A percentile compares a stretch with the other conserved stretches of the same genome.
Evolutionary conservation across 1,140 invertebrate species (phyloP).

Genomic region (Zaprionus camerounensis): DNA sequence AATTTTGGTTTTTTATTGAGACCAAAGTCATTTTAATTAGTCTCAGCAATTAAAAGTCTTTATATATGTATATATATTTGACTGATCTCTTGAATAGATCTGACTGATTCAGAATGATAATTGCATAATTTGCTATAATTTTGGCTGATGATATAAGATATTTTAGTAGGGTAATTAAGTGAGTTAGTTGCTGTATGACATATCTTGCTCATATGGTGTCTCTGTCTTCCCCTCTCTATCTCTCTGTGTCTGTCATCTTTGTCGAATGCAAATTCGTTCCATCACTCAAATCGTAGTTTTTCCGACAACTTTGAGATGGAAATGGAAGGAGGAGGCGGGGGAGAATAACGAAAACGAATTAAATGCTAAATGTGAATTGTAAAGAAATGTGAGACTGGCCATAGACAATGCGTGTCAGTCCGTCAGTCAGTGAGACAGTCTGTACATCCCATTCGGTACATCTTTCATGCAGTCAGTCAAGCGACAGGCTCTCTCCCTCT

Average conservation of each 20-base stretch:
- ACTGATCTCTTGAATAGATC: not conserved
- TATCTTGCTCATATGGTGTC: not conserved
- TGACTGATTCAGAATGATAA: not conserved
- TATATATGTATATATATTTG: not conserved
- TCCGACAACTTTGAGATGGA: constrained; percentile 42
- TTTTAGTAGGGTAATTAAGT: constrained; percentile 37
- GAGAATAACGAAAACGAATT: constrained; percentile 49
- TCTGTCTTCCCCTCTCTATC: not conserved
- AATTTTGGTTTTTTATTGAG: not conserved
- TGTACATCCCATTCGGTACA: constrained; percentile 35
- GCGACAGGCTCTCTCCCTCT: constrained; percentile 47
- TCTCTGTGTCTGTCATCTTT: constrained; percentile 23
- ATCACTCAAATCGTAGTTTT: constrained; percentile 67
- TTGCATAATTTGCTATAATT: constrained; percentile 2
- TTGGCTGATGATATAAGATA: not conserved
- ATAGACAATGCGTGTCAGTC: constrained; percentile 70
- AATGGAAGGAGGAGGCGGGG: constrained; percentile 1
- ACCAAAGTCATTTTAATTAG: constrained; percentile 1
- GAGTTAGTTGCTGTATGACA: constrained; percentile 23
- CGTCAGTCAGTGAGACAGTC: constrained; percentile 22
- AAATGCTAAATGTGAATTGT: constrained; percentile 50
- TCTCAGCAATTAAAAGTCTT: not conserved
- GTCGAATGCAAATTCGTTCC: constrained; percentile 78
- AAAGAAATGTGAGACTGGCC: constrained; percentile 59
- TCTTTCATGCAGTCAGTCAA: constrained; percentile 55